These are phyloP conservation scores for Yponomeuta malinellus DNA, from an alignment of 2,888 invertebrate species.

Conservation along the genomic window DNA sequence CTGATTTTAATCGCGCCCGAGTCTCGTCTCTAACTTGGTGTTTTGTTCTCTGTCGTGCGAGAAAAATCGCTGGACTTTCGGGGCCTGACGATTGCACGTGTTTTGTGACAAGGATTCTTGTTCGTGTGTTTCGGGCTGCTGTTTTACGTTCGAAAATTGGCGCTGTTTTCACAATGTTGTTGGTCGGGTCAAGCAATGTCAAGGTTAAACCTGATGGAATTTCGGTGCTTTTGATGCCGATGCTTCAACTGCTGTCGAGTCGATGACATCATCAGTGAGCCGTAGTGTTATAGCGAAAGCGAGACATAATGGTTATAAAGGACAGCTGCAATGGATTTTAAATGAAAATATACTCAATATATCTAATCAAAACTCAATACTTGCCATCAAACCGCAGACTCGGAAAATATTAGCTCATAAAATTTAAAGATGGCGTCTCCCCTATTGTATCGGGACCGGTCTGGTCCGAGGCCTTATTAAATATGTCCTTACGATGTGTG, in stretches of 20 bases:
- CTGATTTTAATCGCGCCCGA: slow-evolving; percentile 45
- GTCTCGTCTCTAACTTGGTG: slow-evolving; percentile 27
- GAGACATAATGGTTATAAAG: no score
- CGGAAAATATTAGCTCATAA: background rate
- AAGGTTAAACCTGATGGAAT: no score
- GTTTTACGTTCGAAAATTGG: slow-evolving; percentile 17
- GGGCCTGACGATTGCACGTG: slow-evolving; percentile 38
- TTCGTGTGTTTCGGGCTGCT: slow-evolving; percentile 29
- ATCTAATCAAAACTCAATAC: no score
- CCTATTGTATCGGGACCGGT: slow-evolving; percentile 12
- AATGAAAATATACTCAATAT: no score
- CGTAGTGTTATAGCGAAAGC: no score
- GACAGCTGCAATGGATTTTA: no score
- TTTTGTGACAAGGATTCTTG: slow-evolving; percentile 27
- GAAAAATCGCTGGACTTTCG: slow-evolving; percentile 27
- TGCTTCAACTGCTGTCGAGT: no score
- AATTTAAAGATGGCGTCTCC: slow-evolving; percentile 8
- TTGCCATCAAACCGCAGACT: background rate
- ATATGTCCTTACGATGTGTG: slow-evolving; percentile 17
- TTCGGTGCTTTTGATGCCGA: no score
- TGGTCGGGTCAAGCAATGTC: no score
- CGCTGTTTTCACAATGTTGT: no score
- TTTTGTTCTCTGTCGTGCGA: slow-evolving; percentile 36
- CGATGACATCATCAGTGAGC: no score
- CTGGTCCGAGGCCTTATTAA: slow-evolving; percentile 14